Percentiles rank a stretch among this genome's conserved stretches.
These are phyloP conservation scores for Montipora efflorescens DNA, from an alignment of 64 coral and sea anemone genomes.

Conservation along the genomic window DNA sequence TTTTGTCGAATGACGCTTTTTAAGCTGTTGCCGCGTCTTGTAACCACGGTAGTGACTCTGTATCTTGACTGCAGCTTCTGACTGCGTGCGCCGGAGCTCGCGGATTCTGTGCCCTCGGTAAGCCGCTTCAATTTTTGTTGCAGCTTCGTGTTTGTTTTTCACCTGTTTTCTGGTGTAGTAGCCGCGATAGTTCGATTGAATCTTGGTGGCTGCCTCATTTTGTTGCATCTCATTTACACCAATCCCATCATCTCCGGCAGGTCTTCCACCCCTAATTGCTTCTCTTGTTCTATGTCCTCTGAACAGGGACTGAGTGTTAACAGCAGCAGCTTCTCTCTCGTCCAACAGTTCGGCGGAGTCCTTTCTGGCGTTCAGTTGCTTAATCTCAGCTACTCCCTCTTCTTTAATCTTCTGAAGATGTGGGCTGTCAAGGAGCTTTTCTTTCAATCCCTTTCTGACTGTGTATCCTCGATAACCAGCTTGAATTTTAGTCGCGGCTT, in stretches of 20 bases:
- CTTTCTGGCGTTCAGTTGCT: background rate
- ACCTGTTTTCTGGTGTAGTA: slow-evolving; percentile 27
- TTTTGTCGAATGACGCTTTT: slow-evolving; percentile 36
- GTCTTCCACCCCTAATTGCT: background rate
- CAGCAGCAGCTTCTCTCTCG: slow-evolving; percentile 13
- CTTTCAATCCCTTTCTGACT: slow-evolving; percentile 30
- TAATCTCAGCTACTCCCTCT: background rate
- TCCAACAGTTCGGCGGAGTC: background rate
- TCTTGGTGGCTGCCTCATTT: slow-evolving; percentile 54
- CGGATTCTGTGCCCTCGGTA: slow-evolving; percentile 68
- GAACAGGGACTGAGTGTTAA: slow-evolving; percentile 38
- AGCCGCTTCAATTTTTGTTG: slow-evolving; percentile 56
- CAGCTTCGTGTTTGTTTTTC: slow-evolving; percentile 11
- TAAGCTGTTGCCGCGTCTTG: slow-evolving; percentile 49
- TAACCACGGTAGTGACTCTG: slow-evolving; percentile 73
- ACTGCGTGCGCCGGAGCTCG: slow-evolving; percentile 11
- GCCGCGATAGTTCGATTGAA: slow-evolving; percentile 75
- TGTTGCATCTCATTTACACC: background rate
- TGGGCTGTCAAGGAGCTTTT: background rate
- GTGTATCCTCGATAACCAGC: slow-evolving; percentile 77
- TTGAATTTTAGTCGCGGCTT: slow-evolving; percentile 73
- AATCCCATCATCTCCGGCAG: background rate
- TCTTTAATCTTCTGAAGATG: background rate
- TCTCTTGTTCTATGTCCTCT: slow-evolving; percentile 17
- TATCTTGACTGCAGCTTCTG: slow-evolving; percentile 67